Conservation (phyloP, 1,140 invertebrate species). For the Hycleus cichorii region DNA sequence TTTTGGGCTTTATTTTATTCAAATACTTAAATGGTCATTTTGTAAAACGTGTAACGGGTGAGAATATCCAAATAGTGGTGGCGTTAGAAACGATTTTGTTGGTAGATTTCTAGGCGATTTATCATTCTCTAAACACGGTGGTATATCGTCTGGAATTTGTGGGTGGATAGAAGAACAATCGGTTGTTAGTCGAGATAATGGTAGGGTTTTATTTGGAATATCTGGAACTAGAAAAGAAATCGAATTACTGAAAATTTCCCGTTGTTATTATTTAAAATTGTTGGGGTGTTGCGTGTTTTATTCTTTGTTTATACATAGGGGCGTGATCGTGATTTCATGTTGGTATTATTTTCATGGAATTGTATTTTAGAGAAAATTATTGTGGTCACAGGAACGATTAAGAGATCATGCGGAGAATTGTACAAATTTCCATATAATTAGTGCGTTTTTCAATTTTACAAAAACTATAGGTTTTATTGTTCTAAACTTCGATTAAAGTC, state of each 20-base stretch:
- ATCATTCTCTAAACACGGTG: conserved; percentile 9
- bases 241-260: background rate
- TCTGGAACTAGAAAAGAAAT: conserved; percentile 14
- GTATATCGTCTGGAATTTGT: conserved; percentile 1
- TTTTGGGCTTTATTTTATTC: background rate
- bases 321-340: conserved; percentile 19
- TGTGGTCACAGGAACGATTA: conserved; percentile 19
- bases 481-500: too few relatives aligned
- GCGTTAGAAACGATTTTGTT: conserved; percentile 8
- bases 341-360: conserved; percentile 9
- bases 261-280: too few relatives aligned
- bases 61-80: conserved; percentile 18
- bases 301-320: background rate
- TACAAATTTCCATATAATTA: background rate
- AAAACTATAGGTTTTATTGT: too few relatives aligned
- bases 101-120: conserved; percentile 12
- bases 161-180: background rate
- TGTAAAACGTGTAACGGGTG: conserved; percentile 15
- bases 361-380: conserved; percentile 20
- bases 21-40: conserved; percentile 16
- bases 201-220: conserved; percentile 11
- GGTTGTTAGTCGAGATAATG: background rate
- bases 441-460: background rate
- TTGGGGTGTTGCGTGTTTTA: conserved; percentile 15
- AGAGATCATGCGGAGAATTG: conserved; percentile 11